A percentile compares a stretch with the other conserved stretches of the same genome.
phyloP scores from a whole-genome alignment of 2,888 invertebrate genomes.

The Horisme vitalbata region DNA sequence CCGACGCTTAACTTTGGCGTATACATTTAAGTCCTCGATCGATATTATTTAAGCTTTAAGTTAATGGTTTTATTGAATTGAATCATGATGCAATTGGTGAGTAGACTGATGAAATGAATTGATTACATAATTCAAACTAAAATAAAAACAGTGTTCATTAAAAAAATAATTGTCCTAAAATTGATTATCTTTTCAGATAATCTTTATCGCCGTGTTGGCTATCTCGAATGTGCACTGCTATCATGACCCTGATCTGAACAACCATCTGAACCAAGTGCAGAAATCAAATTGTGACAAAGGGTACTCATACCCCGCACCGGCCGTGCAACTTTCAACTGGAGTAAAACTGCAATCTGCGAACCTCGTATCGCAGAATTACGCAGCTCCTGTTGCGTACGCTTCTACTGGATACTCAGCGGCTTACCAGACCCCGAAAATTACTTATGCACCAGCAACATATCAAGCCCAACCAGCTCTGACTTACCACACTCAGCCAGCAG shows the following conservation, averaged over 20 bases:
- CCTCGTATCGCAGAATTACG: constrained; percentile 34
- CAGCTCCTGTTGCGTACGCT: constrained; percentile 32
- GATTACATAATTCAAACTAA: not conserved
- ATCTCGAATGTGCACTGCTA: constrained; percentile 60
- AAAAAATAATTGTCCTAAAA: not conserved
- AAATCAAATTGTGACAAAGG: constrained; percentile 68
- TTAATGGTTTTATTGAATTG: constrained; percentile 28
- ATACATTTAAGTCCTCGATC: constrained; percentile 60
- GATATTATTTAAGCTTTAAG: constrained; percentile 31
- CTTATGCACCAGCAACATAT: constrained; percentile 45
- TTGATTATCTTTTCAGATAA: constrained; percentile 56
- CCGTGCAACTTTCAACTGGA: constrained; percentile 75
- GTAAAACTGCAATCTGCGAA: constrained; percentile 45
- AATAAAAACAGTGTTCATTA: not conserved
- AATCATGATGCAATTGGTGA: constrained; percentile 64
- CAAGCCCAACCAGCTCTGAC: constrained; percentile 44
- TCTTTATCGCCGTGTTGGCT: constrained; percentile 47
- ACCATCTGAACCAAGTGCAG: constrained; percentile 70
- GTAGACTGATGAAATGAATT: constrained; percentile 34
- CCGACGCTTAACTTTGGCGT: constrained; percentile 74
- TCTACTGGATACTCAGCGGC: constrained; percentile 43
- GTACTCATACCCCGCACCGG: constrained; percentile 81
- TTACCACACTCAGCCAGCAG: constrained; percentile 45
- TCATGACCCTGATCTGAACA: constrained; percentile 76
- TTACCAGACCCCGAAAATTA: constrained; percentile 57